Evolutionary conservation across 2,797 vertebrate genomes (phyloP).

Genomic region (Poliocrania exsul): DNA sequence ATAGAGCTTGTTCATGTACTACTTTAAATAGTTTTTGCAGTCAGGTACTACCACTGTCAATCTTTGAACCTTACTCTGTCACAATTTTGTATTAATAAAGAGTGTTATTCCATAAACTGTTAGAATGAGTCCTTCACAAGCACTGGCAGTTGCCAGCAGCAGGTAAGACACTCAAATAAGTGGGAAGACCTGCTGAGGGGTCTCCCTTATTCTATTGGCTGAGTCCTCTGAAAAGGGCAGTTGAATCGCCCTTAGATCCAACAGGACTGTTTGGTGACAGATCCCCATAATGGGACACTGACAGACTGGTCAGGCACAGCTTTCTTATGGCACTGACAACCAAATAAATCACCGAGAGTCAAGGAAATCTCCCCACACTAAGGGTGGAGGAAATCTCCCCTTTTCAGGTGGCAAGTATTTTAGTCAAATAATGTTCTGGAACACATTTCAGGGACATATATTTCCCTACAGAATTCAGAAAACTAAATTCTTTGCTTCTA

Average conservation of each 20-base stretch:
- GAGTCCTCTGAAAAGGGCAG: too few species aligned
- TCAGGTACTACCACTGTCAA: background rate
- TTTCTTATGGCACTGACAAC: background rate
- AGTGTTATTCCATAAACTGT: background rate
- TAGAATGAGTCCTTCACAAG: background rate
- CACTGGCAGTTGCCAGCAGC: too few species aligned
- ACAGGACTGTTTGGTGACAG: too few species aligned
- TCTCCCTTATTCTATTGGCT: too few species aligned
- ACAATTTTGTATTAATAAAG: background rate
- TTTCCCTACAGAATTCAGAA: background rate
- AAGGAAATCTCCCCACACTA: too few species aligned
- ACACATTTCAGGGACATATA: background rate
- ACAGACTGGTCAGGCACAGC: background rate
- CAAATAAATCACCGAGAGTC: background rate
- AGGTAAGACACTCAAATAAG: too few species aligned
- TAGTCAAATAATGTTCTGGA: background rate
- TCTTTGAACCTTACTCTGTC: background rate
- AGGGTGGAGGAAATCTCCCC: background rate
- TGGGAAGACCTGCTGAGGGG: too few species aligned
- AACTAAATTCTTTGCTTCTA: background rate
- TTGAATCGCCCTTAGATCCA: too few species aligned
- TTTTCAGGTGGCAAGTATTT: background rate
- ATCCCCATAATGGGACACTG: too few species aligned
- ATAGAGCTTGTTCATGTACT: background rate
- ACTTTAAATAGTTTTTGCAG: background rate